Conservation (phyloP, 2,113 vertebrate species). For the Tachysurus fulvidraco region DNA sequence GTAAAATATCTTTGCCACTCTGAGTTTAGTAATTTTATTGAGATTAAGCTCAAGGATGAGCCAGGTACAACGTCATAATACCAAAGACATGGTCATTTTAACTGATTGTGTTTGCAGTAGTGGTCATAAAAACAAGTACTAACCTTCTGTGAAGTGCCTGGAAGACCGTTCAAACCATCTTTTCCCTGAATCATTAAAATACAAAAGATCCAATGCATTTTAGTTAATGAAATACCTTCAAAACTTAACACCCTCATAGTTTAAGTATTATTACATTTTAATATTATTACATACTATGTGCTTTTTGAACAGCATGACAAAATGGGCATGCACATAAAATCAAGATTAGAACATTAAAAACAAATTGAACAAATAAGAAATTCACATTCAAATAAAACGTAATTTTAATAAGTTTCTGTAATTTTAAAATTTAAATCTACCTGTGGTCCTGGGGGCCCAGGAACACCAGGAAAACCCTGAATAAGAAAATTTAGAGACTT, state of each 20-base stretch:
- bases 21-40: neutral
- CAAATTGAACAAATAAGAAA: neutral
- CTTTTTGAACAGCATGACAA: neutral
- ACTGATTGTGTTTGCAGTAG: neutral
- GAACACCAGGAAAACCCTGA: slow-evolving; percentile 68
- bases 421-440: slow-evolving; percentile 52
- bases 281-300: neutral
- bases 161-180: slow-evolving; percentile 67
- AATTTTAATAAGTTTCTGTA: neutral
- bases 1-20: neutral
- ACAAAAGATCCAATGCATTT: neutral
- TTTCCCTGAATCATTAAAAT: slow-evolving; percentile 66
- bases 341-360: neutral
- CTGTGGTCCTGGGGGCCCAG: slow-evolving; percentile 71
- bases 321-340: neutral
- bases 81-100: neutral
- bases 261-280: neutral
- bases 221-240: neutral
- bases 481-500: neutral
- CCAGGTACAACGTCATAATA: neutral
- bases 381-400: neutral
- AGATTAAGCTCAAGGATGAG: neutral
- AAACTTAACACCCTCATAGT: neutral
- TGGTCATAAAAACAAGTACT: slow-evolving; percentile 23
- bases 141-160: slow-evolving; percentile 75